Conservation (phyloP, 2,797 vertebrate genomes). For the Artibeus lituratus region DNA sequence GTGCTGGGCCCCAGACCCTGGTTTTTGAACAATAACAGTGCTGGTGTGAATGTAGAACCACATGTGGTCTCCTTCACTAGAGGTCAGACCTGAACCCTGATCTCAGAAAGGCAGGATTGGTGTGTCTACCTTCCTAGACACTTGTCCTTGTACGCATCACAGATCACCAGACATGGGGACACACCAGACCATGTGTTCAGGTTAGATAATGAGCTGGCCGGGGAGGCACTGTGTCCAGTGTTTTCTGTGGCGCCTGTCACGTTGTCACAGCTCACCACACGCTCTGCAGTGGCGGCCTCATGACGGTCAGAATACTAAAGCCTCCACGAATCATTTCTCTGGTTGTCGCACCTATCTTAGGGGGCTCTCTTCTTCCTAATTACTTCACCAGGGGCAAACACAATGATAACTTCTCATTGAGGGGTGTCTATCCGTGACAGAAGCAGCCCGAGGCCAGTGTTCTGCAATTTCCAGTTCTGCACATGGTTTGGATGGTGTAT, state of each 20-base stretch:
- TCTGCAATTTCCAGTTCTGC: neutral
- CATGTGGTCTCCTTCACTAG: conserved; percentile 1
- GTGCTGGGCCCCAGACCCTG: neutral
- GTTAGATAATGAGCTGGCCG: conserved; percentile 62
- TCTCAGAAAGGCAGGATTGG: conserved; percentile 26
- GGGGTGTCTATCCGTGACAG: neutral
- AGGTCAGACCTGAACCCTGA: conserved; percentile 19
- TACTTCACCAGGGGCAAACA: neutral
- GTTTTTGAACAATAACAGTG: conserved; percentile 14
- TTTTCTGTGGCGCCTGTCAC: conserved; percentile 47
- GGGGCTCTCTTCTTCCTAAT: neutral
- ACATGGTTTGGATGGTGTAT: neutral
- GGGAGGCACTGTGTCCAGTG: conserved; percentile 61
- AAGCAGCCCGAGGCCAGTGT: neutral
- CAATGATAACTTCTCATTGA: neutral
- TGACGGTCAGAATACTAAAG: conserved; percentile 40
- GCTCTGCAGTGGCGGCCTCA: conserved; percentile 50
- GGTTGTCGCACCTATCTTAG: neutral
- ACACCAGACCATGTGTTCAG: conserved; percentile 31
- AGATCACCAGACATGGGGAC: neutral
- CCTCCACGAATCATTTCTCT: conserved; percentile 4
- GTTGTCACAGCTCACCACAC: conserved; percentile 65
- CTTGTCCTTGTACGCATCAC: neutral
- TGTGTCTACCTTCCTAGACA: conserved; percentile 17
- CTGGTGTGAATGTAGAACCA: conserved; percentile 33